Conservation (phyloP, 2,113 vertebrate species). For the Maylandia zebra region DNA sequence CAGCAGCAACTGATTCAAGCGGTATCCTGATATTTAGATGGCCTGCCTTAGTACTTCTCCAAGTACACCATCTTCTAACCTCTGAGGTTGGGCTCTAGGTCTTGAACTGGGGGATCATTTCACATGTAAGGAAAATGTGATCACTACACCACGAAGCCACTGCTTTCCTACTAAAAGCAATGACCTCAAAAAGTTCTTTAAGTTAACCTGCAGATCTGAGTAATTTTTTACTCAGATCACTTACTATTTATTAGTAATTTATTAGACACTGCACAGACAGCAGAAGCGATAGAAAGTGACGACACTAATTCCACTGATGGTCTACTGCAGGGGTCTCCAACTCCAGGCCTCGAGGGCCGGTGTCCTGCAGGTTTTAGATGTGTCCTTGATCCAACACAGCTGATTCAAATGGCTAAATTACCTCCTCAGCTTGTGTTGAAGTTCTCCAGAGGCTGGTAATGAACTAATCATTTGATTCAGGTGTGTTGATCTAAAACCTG, state of each 20-base stretch:
- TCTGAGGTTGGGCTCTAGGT: not conserved
- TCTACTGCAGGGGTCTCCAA: not conserved
- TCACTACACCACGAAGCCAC: not conserved
- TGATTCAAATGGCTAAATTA: not conserved
- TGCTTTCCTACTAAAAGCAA: not conserved
- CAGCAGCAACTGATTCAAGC: not conserved
- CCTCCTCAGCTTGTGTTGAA: not conserved
- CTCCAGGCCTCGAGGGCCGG: not conserved
- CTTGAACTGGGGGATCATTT: not conserved
- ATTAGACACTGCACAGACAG: not conserved
- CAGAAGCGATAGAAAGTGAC: not conserved
- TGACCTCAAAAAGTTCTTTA: not conserved
- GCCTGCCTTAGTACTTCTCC: not conserved
- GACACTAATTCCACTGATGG: not conserved
- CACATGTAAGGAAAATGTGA: not conserved
- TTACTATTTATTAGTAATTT: not conserved
- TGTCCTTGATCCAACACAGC: not conserved
- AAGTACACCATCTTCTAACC: not conserved
- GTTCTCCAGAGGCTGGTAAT: not conserved
- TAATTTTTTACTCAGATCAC: not conserved
- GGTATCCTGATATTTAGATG: not conserved
- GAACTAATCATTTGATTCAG: not conserved
- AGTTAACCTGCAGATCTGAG: not conserved
- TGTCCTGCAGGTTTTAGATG: not conserved
- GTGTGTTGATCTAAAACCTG: not conserved